phyloP scores from a whole-genome alignment of 2,888 invertebrate genomes.

The Anodontia alba region DNA sequence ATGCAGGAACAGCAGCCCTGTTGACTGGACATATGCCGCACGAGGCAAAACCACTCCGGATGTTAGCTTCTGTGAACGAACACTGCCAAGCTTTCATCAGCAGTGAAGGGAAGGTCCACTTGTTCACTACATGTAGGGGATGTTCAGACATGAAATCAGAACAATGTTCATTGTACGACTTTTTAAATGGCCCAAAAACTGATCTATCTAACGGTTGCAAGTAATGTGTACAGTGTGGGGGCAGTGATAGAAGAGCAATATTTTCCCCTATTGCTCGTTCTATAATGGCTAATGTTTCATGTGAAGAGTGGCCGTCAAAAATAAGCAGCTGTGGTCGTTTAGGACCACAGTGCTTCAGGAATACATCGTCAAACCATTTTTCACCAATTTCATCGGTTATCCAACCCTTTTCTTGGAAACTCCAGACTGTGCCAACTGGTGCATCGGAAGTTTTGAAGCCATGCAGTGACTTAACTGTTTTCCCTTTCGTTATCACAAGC shows the following conservation, averaged over 20 bases:
- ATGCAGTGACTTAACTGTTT: background rate
- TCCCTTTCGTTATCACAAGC: background rate
- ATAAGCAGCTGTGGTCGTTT: background rate
- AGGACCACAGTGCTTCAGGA: conserved; percentile 5
- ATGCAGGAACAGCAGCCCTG: background rate
- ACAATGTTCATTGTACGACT: background rate
- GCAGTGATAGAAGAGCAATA: background rate
- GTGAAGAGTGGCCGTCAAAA: background rate
- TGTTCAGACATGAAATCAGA: background rate
- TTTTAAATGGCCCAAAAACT: background rate
- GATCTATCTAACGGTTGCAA: background rate
- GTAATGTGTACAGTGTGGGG: background rate
- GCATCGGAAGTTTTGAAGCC: background rate
- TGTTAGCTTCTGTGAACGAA: background rate
- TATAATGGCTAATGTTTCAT: background rate
- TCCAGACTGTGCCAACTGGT: background rate
- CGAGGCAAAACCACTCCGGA: background rate
- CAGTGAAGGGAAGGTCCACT: background rate
- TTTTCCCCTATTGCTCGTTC: background rate
- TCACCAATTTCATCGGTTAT: background rate
- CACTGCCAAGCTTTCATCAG: background rate
- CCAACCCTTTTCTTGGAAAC: background rate
- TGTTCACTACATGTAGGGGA: background rate
- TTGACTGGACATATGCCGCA: conserved; percentile 3
- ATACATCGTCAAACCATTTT: background rate